Base-by-base conservation (phyloP, 2,797 vertebrate genomes). In the Clamator glandarius region DNA sequence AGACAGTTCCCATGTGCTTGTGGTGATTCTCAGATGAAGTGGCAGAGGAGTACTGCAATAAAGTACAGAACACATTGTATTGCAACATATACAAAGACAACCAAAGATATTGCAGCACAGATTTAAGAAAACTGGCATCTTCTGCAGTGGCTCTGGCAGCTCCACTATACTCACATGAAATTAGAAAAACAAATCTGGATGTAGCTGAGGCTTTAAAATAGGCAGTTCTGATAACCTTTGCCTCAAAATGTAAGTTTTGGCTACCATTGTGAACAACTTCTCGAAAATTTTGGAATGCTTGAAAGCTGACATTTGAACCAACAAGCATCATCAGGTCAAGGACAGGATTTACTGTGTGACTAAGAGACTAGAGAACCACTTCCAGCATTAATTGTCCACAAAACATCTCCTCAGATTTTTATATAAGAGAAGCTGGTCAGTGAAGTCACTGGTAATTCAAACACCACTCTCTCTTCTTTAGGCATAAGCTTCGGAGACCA, bases 401-500 rank as follows among this genome's bases (percentile, higher is more conserved):
- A 76, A 72, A 54, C 0, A 2, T 25, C 11, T n/a, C 28, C 44
- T 51, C 31, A 87, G 62, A 31, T 72, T 77, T 78, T 81, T 29
- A 74, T 6, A 68, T 0, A 46, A 5, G 17, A 73, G 23, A 74
- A 62, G 11, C 7, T 67, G 5, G 16, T 62, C 67, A 67, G 16
- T 39, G 24, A 75, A 70, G 39, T n/a, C 50, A 68, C 9, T 36
- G 25, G 19, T 29, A 84, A 66, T 55, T 24, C 39, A 92, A 35
- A 74, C 8, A 57, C 8, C 39, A 42, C n/a, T 67, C 26, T 80
- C 19, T 24, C 48, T 70, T 48, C 12, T 59, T 52, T 23, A 68
- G 9, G 8, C 11, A 35, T 41, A 50, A 31, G 2, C 29, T 81
- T 72, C 0, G 0, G 41, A 52, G 9, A 44, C 18, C 35, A 64